These are phyloP conservation scores for Tachina lurida DNA, from an alignment of 2,888 invertebrate genomes.

Conservation along the genomic window DNA sequence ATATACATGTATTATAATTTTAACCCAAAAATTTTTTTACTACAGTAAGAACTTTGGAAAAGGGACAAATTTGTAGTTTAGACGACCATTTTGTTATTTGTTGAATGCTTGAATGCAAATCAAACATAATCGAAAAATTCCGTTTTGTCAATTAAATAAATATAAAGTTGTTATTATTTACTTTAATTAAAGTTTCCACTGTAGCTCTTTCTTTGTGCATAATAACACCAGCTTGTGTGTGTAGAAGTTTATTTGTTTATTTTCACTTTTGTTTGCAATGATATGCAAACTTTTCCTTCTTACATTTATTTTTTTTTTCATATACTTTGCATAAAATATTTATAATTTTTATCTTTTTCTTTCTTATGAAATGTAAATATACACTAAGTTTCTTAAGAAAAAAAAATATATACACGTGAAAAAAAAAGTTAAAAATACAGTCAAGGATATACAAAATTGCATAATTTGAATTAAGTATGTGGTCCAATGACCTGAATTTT, in stretches of 20 bases:
- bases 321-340: constrained; percentile 43
- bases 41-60: background rate
- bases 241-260: constrained; percentile 46
- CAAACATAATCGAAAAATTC: no score
- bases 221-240: constrained; percentile 24
- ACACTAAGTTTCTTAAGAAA: background rate
- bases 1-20: constrained; percentile 8
- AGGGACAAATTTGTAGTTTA: background rate
- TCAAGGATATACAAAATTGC: constrained; percentile 1
- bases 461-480: background rate
- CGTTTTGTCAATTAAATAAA: no score
- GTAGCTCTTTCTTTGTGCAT: constrained; percentile 6
- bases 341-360: background rate
- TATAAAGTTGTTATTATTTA: no score
- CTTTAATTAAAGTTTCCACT: background rate
- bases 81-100: no score
- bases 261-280: constrained; percentile 61
- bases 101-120: no score
- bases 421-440: background rate
- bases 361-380: constrained; percentile 35
- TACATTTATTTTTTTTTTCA: constrained; percentile 47
- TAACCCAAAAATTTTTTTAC: background rate
- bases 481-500: no score
- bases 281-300: constrained; percentile 59
- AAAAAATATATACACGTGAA: background rate